Conservation (phyloP, 2,888 invertebrate species). For the Scaptomyza tumidula region DNA sequence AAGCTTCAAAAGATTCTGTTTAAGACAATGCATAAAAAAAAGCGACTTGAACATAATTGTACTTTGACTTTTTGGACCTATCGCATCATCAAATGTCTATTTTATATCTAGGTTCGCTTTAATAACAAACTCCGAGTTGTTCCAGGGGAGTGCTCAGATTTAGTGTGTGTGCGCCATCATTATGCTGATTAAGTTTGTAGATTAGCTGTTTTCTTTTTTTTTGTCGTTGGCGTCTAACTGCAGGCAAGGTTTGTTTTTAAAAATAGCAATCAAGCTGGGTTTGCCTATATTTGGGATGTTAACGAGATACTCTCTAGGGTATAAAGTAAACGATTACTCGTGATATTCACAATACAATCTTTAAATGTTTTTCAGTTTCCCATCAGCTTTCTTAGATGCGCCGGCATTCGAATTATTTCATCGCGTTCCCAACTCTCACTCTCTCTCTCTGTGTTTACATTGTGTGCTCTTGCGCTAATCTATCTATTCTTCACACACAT, state of each 20-base stretch:
- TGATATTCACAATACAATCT: too few relatives aligned
- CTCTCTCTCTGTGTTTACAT: neutral
- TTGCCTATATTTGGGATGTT: neutral
- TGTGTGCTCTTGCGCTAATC: conserved; percentile 9
- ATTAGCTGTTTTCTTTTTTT: neutral
- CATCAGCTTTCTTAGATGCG: neutral
- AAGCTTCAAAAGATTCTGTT: conserved; percentile 18
- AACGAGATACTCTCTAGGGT: neutral
- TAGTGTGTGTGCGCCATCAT: conserved; percentile 30
- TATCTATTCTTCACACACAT: conserved; percentile 22
- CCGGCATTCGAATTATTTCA: too few relatives aligned
- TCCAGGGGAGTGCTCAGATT: conserved; percentile 11
- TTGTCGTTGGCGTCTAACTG: conserved; percentile 5
- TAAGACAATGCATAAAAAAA: conserved; percentile 1
- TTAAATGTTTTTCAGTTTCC: too few relatives aligned
- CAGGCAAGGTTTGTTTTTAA: conserved; percentile 5
- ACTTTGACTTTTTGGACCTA: conserved; percentile 42
- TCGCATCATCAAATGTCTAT: conserved; percentile 62
- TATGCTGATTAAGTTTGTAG: conserved; percentile 32
- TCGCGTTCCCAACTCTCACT: neutral
- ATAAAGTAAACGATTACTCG: neutral
- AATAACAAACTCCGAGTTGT: too few relatives aligned
- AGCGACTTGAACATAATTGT: conserved; percentile 1
- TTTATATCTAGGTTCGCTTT: conserved; percentile 24
- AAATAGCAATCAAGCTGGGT: neutral